Conservation (phyloP, 2,888 invertebrate species). For the Diaprepes abbreviatus region DNA sequence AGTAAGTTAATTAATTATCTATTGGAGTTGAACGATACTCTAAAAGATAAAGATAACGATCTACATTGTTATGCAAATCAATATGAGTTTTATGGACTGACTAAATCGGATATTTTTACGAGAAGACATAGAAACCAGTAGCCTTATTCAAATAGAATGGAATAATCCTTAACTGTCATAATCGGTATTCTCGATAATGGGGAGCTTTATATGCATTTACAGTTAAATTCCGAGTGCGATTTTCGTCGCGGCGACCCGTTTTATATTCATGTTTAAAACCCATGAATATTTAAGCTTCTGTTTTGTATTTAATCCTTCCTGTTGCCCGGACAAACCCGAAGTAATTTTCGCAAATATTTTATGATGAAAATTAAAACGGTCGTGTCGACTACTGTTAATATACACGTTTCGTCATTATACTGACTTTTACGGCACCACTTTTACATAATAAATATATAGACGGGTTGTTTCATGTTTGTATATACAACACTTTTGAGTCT, state of each 20-base stretch:
- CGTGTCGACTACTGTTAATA: conserved; percentile 30
- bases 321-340: conserved; percentile 1
- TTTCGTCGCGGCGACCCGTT: conserved; percentile 25
- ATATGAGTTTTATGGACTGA: too few species aligned
- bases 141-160: too few species aligned
- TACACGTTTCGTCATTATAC: conserved; percentile 29
- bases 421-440: background rate
- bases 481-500: background rate
- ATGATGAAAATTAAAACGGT: conserved; percentile 26
- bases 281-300: conserved; percentile 40
- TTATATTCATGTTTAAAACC: conserved; percentile 34
- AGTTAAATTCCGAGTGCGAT: conserved; percentile 31
- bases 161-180: too few species aligned
- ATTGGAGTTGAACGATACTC: too few species aligned
- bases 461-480: background rate
- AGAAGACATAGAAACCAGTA: too few species aligned
- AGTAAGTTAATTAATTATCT: too few species aligned
- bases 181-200: background rate
- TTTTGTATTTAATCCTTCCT: conserved; percentile 39
- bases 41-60: too few species aligned
- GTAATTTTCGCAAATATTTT: conserved; percentile 39
- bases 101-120: too few species aligned
- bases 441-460: conserved; percentile 30
- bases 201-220: conserved; percentile 32
- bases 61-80: too few species aligned